Conservation (phyloP, 1,140 invertebrate genomes). For the Campodea augens region DNA sequence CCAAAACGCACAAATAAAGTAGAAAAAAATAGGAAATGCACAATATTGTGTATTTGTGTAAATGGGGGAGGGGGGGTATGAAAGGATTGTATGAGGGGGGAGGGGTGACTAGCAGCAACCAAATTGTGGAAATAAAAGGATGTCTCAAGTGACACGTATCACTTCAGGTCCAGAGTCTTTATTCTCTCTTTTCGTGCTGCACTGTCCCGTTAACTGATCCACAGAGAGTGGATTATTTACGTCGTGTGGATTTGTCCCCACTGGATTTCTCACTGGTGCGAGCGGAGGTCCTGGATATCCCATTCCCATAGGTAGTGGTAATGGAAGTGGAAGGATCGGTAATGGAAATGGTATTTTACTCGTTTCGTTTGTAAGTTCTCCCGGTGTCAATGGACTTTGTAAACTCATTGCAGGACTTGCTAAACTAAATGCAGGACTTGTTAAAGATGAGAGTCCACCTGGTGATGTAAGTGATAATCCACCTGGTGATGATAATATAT, state of each 20-base stretch:
- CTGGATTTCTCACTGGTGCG: slow-evolving; percentile 44
- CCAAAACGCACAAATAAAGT: too few species aligned
- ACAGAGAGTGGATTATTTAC: slow-evolving; percentile 78
- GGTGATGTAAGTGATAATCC: slow-evolving; percentile 49
- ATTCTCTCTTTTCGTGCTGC: slow-evolving; percentile 33
- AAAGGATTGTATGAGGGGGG: too few species aligned
- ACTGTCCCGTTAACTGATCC: slow-evolving; percentile 60
- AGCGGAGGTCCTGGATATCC: too few species aligned
- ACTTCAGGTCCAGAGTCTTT: too few species aligned
- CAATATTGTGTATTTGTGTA: too few species aligned
- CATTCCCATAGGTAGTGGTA: slow-evolving; percentile 16
- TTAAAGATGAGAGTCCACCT: slow-evolving; percentile 43
- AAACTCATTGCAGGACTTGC: slow-evolving; percentile 32
- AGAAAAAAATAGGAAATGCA: too few species aligned
- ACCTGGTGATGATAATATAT: slow-evolving; percentile 13
- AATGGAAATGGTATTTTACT: slow-evolving; percentile 13
- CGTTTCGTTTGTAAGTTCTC: slow-evolving; percentile 12
- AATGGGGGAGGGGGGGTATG: too few species aligned
- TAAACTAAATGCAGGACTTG: slow-evolving; percentile 40
- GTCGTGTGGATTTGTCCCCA: slow-evolving; percentile 74
- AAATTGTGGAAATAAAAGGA: too few species aligned
- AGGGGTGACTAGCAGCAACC: too few species aligned
- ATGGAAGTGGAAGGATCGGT: slow-evolving; percentile 14
- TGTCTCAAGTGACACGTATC: too few species aligned
- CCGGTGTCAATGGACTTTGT: slow-evolving; percentile 30